phyloP scores from a whole-genome alignment of 2,113 vertebrate genomes.

The Typhlomys cinereus region DNA sequence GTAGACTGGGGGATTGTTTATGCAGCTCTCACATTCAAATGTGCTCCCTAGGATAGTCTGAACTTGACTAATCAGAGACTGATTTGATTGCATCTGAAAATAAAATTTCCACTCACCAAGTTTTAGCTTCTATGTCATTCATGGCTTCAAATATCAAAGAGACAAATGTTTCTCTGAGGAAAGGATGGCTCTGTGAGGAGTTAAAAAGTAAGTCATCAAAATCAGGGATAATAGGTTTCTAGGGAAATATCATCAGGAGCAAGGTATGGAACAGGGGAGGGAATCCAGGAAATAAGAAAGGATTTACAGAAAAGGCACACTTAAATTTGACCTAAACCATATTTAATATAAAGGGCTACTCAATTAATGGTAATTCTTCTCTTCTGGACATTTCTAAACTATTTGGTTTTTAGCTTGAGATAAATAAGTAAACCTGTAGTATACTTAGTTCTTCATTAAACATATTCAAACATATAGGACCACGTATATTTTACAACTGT shows the following conservation, averaged over 20 bases:
- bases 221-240: not conserved
- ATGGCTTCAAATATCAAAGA: not conserved
- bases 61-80: constrained; percentile 22
- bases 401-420: not conserved
- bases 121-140: not conserved
- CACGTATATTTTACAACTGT: not conserved
- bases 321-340: not conserved
- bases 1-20: not conserved
- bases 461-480: not conserved
- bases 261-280: not conserved
- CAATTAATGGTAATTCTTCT: not conserved
- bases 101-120: not conserved
- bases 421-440: not conserved
- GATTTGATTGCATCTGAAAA: constrained; percentile 9
- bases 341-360: not conserved
- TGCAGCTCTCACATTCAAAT: not conserved
- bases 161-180: not conserved
- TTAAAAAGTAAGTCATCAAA: not conserved
- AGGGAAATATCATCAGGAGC: not conserved
- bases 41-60: not conserved
- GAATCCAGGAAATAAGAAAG: not conserved
- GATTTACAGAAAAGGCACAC: not conserved
- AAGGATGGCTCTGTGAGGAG: not conserved
- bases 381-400: not conserved
- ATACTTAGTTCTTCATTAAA: not conserved